Percentiles rank a stretch among this genome's conserved stretches.
Conservation (phyloP, 2,888 invertebrate genomes). For the Cryptops parisi region DNA sequence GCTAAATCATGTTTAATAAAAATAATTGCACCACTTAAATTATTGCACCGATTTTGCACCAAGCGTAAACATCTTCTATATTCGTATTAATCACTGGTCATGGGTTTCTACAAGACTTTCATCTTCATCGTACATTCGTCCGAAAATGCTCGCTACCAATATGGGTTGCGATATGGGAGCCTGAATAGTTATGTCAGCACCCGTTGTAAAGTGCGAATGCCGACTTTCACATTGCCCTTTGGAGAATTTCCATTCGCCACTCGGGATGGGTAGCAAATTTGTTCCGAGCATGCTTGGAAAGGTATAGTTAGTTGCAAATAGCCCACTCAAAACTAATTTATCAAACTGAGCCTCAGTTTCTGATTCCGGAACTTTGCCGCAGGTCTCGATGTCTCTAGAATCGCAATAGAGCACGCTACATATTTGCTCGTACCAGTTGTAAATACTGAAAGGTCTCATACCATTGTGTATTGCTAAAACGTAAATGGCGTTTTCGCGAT, state of each 20-base stretch:
- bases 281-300: slow-evolving; percentile 1
- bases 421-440: background rate
- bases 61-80: too few species aligned
- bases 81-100: too few species aligned
- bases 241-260: background rate
- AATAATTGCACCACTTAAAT: too few species aligned
- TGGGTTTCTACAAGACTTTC: too few species aligned
- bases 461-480: background rate
- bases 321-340: background rate
- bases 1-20: too few species aligned
- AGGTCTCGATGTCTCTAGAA: background rate
- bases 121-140: slow-evolving; percentile 3
- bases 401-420: slow-evolving; percentile 1
- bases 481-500: slow-evolving; percentile 4
- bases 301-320: background rate
- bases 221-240: background rate
- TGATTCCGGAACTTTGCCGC: background rate
- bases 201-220: background rate
- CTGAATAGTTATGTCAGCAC: background rate
- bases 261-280: background rate
- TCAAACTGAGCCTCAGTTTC: background rate
- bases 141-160: background rate
- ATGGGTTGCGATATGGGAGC: background rate
- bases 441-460: too few species aligned
- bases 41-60: too few species aligned